Evolutionary conservation across 1,140 invertebrate species (phyloP), one percentile per base, ranked within the genome.

Genomic region (Araneus ventricosus): DNA sequence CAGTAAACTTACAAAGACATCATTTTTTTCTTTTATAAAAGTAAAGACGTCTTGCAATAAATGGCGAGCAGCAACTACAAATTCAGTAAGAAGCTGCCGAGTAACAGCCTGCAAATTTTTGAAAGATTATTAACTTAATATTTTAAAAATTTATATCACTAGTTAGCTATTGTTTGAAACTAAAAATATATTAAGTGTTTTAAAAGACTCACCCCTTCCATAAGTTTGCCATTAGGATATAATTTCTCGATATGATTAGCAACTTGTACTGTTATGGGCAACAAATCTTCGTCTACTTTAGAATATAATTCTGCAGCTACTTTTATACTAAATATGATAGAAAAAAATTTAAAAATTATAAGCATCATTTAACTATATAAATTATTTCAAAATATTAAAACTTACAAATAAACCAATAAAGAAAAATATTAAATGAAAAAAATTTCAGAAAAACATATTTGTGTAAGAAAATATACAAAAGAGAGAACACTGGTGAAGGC

Each of bases 191-290:
- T 52, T 52, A 52, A 14, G 17, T 52, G 10, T 2, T 52, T 52
- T 52, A 37, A 75, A 75, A 34, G 3, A 94, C 96, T 96, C 93
- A 98, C 97, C 93, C 97, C 97, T 94, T 97, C 97, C 30, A 98
- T 95, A 37, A 98, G 96, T 95, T 97, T 97, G 37, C 98, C 97
- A 88, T 97, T 97, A 1, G 97, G 97, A 96, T 97, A 98, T 95
- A 98, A 96, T 84, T 97, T 97, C 95, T 98, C 98, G 22, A 98
- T 96, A 88, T 96, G 97, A 20, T 96, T 96, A 17, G 97, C 96
- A 5, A 97, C 97, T 84, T 97, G 96, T 52, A 96, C 96, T 7
- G 98, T 67, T 34, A 89, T 34, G 17, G 70, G 88, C 7, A 94
- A 67, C n/a, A 93, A 30, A 41, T 93, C 91, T 41, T 94, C 86